Evolutionary conservation across 2,888 invertebrate species (phyloP), one percentile per base, ranked within the genome.

Genomic region (Syrphus vitripennis): DNA sequence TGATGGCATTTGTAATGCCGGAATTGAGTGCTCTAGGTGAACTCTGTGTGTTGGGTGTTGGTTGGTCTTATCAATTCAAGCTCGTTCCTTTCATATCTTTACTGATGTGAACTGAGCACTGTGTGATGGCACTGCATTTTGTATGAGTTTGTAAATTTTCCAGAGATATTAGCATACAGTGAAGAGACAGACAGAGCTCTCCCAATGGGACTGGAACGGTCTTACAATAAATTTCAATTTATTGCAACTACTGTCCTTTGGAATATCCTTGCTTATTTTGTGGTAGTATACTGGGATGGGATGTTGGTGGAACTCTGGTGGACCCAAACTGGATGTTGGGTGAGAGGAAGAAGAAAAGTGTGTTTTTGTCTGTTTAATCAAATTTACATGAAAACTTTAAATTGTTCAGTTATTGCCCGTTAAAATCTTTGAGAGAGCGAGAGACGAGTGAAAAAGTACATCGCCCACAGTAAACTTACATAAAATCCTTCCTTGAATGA

Each of bases 151-250:
- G 83, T 84, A 65, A 65, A 76, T 67, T 80, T 76, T 70, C 61
- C 40, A 71, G 61, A 81, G 67, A 72, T 77, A 72, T 82, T 86
- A 86, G 76, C 84, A 86, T 77, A 29, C 29, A 34, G 34, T 3
- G 12, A 12, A 72, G 61, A 72, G 55, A 72, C 69, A 72, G 42
- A 67, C 76, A 77, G 67, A n/a, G n/a, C n/a, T n/a, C 69, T 77
- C 77, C 81, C 77, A 67, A 53, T 29, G 61, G 81, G 26, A 69
- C 31, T 19, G 19, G 72, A 26, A 61, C 37, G 24, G 19, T 77
- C 42, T 53, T 67, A 77, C 81, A 63, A 81, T 81, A 77, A 77
- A 74, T 86, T 82, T 77, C 77, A 81, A 86, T 86, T 82, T 74
- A 82, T 86, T 72, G 81, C 84, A 83, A 69, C 21, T 79, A 69